phyloP scores from a whole-genome alignment of 2,888 invertebrate species.

The Corbicula japonica region DNA sequence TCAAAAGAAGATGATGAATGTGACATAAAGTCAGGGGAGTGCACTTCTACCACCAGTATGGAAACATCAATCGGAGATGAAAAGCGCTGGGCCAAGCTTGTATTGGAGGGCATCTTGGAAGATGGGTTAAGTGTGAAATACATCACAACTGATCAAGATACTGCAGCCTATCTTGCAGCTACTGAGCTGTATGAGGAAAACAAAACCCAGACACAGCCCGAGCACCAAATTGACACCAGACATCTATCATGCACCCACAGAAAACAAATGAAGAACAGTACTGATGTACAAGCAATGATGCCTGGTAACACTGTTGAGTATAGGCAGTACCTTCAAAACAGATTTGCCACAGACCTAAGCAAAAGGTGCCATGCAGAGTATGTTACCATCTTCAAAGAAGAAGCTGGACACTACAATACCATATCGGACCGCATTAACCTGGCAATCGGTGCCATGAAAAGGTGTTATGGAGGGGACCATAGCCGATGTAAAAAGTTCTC shows the following conservation, averaged over 20 bases:
- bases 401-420: neutral
- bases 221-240: neutral
- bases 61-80: constrained; percentile 24
- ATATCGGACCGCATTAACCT: neutral
- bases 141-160: neutral
- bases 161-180: neutral
- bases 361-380: neutral
- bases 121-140: neutral
- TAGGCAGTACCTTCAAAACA: neutral
- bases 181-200: neutral
- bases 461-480: constrained; percentile 10
- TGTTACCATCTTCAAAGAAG: neutral
- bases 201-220: neutral
- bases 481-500: constrained; percentile 8
- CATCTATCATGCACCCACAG: neutral
- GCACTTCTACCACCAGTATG: constrained; percentile 23
- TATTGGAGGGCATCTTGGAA: neutral
- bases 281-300: neutral
- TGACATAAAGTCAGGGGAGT: constrained; percentile 4
- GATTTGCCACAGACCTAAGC: neutral
- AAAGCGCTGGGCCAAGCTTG: neutral
- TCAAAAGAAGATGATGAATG: constrained; percentile 11
- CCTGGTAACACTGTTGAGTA: neutral
- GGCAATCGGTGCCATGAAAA: constrained; percentile 1
- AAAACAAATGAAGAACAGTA: neutral